Evolutionary conservation across 2,797 vertebrate species (phyloP).

Genomic region (Sebastes itinus): DNA sequence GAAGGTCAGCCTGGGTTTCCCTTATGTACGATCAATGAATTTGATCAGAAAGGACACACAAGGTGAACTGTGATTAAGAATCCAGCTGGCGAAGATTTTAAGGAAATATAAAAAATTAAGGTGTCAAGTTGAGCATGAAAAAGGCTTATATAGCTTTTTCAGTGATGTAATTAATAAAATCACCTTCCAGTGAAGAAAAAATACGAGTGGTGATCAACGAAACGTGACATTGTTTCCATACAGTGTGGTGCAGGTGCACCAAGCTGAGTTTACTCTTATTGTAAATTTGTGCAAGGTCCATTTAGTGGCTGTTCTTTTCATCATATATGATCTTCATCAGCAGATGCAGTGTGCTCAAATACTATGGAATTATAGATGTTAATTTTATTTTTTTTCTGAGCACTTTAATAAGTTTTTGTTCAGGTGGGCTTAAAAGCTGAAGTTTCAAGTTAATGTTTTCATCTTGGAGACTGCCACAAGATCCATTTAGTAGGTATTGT

Average conservation of each 20-base stretch:
- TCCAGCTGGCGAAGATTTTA: conserved; percentile 12
- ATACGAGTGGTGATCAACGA: not conserved
- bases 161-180: not conserved
- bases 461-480: not conserved
- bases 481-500: not conserved
- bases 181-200: not conserved
- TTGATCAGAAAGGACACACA: conserved; percentile 54
- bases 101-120: not conserved
- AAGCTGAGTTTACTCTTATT: too few relatives aligned
- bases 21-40: conserved; percentile 57
- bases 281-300: too few relatives aligned
- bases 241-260: not conserved
- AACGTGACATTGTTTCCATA: not conserved
- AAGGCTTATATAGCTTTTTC: not conserved
- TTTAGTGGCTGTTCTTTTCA: not conserved
- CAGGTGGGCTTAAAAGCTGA: not conserved
- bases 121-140: conserved; percentile 7
- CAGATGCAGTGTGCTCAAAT: not conserved
- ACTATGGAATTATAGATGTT: too few relatives aligned
- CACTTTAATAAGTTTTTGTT: not conserved
- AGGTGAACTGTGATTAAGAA: conserved; percentile 44
- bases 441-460: not conserved
- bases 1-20: conserved; percentile 38
- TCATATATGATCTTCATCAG: not conserved
- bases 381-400: not conserved